Conservation (phyloP, 2,797 vertebrate species). For the Aselliscus stoliczkanus region DNA sequence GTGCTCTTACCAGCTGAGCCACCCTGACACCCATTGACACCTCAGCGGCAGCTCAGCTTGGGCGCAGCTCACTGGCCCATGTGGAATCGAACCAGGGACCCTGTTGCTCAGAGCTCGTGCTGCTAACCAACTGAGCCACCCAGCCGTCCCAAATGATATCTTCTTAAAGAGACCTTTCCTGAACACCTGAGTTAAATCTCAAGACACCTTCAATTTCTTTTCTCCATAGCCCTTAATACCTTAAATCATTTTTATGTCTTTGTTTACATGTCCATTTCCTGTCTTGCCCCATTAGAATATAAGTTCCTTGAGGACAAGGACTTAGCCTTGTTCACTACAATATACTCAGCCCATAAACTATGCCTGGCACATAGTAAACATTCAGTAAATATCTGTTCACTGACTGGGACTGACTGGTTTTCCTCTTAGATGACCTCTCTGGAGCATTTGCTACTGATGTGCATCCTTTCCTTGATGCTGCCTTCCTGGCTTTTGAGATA, state of each 20-base stretch:
- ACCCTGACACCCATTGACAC: too few relatives aligned
- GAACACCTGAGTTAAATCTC: not conserved
- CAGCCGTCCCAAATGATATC: not conserved
- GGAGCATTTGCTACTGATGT: not conserved
- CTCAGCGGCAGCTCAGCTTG: too few relatives aligned
- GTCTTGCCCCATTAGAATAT: not conserved
- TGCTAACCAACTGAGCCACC: too few relatives aligned
- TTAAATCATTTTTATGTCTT: not conserved
- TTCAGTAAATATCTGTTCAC: not conserved
- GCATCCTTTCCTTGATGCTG: not conserved
- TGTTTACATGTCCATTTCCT: not conserved
- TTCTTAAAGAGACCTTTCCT: not conserved
- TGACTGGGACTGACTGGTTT: not conserved
- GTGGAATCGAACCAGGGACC: too few relatives aligned
- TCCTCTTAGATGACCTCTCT: not conserved
- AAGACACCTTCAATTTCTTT: not conserved
- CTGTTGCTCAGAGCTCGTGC: too few relatives aligned
- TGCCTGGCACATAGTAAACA: not conserved
- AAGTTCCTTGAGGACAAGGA: not conserved
- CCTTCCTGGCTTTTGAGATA: not conserved
- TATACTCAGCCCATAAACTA: not conserved
- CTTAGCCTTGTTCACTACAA: not conserved
- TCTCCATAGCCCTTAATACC: not conserved
- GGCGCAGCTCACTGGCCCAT: too few relatives aligned
- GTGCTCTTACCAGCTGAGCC: too few relatives aligned